A percentile compares a stretch with the other conserved stretches of the same genome.
Conservation (phyloP, 2,888 invertebrate species). For the Drosophila aldrichi region DNA sequence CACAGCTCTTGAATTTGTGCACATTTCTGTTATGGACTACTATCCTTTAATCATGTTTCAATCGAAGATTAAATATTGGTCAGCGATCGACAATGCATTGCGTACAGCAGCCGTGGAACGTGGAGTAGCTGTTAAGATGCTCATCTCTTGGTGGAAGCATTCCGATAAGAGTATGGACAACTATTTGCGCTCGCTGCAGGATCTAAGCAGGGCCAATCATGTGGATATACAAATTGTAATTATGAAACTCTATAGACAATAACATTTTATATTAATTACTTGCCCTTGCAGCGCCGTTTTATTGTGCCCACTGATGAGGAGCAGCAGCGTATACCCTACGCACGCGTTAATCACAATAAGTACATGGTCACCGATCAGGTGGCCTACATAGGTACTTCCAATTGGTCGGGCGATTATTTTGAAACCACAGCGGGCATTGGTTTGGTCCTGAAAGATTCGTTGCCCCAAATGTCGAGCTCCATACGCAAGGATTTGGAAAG, state of each 20-base stretch:
- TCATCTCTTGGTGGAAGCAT: constrained; percentile 96
- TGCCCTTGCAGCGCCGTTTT: constrained; percentile 87
- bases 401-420: constrained; percentile 99
- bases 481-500: constrained; percentile 91
- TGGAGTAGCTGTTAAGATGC: constrained; percentile 90
- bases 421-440: constrained; percentile 95
- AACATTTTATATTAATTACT: not conserved
- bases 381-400: constrained; percentile 98
- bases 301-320: constrained; percentile 92
- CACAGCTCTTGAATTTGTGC: constrained; percentile 93
- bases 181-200: constrained; percentile 92
- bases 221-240: constrained; percentile 92
- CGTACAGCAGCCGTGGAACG: constrained; percentile 93
- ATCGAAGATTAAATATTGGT: constrained; percentile 93
- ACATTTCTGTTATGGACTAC: constrained; percentile 99
- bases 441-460: constrained; percentile 87
- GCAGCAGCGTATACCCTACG: constrained; percentile 94
- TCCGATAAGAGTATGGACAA: constrained; percentile 91
- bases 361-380: constrained; percentile 99
- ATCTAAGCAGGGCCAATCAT: constrained; percentile 86
- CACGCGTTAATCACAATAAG: constrained; percentile 98
- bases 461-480: constrained; percentile 85
- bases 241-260: not conserved
- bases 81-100: constrained; percentile 95
- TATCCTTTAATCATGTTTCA: constrained; percentile 92